Evolutionary conservation across 2,888 invertebrate species (phyloP).

Genomic region (Thereva nobilitata): DNA sequence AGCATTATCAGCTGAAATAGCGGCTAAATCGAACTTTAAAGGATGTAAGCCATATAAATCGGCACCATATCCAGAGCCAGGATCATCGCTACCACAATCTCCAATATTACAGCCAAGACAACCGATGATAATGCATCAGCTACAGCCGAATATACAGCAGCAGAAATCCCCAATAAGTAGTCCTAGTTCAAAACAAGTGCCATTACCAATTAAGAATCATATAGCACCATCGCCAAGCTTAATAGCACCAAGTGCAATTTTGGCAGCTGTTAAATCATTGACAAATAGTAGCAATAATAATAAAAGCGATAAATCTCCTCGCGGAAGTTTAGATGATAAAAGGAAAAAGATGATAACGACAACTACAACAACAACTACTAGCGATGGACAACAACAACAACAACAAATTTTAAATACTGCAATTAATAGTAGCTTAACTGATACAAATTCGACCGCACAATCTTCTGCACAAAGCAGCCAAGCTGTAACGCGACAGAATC

Average conservation of each 20-base stretch:
- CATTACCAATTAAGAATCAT: conserved; percentile 24
- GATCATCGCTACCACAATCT: conserved; percentile 41
- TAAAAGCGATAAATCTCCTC: conserved; percentile 19
- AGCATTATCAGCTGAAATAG: conserved; percentile 45
- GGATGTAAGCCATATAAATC: conserved; percentile 45
- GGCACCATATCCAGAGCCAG: conserved; percentile 41
- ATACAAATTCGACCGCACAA: conserved; percentile 9
- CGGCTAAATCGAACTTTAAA: conserved; percentile 46
- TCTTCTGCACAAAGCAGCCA: conserved; percentile 39
- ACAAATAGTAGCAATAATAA: conserved; percentile 37
- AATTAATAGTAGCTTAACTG: too few species aligned
- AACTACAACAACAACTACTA: background rate
- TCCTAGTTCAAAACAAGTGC: conserved; percentile 40
- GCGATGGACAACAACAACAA: too few species aligned
- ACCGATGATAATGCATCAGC: conserved; percentile 25
- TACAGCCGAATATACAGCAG: conserved; percentile 1
- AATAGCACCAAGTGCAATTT: conserved; percentile 46
- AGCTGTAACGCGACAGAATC: conserved; percentile 44
- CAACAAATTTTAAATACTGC: too few species aligned
- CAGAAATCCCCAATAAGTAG: conserved; percentile 1
- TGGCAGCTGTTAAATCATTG: conserved; percentile 45
- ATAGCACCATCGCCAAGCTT: conserved; percentile 37
- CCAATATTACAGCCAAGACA: conserved; percentile 44
- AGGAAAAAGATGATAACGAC: background rate
- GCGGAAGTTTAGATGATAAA: background rate